These are phyloP conservation scores for Tetramorium alpestre DNA, from an alignment of 1,140 invertebrate genomes.

Conservation along the genomic window DNA sequence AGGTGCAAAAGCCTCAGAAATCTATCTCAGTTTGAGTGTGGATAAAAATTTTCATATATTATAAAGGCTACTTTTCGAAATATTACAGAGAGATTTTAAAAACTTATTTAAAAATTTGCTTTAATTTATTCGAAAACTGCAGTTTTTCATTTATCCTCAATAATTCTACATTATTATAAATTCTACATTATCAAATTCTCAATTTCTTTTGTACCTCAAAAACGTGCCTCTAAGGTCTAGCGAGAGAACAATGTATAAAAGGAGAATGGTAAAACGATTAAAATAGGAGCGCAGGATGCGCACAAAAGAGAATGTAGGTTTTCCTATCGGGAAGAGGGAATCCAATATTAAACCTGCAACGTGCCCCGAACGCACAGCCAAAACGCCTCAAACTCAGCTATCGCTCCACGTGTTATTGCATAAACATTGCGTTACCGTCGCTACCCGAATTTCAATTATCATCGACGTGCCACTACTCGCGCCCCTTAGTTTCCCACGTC, in stretches of 20 bases:
- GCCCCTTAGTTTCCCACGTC: slow-evolving; percentile 2
- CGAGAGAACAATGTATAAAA: background rate
- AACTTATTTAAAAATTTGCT: background rate
- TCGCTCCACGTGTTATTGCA: slow-evolving; percentile 54
- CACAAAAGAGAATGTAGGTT: slow-evolving; percentile 6
- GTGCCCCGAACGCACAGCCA: background rate
- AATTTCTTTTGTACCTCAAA: background rate
- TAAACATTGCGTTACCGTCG: slow-evolving; percentile 70
- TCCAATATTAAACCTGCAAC: slow-evolving; percentile 24
- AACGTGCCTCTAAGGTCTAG: background rate
- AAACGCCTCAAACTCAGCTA: slow-evolving; percentile 1
- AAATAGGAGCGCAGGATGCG: background rate
- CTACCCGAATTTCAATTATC: slow-evolving; percentile 76
- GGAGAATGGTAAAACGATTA: background rate
- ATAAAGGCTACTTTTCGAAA: background rate
- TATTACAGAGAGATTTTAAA: background rate
- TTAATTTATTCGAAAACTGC: background rate
- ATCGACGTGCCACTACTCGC: slow-evolving; percentile 53
- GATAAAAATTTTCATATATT: background rate
- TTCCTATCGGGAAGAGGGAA: background rate
- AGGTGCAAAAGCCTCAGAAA: background rate
- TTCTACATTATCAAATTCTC: background rate
- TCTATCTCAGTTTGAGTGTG: background rate
- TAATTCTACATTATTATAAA: background rate
- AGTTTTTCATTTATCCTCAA: background rate